Evolutionary conservation across 1,140 invertebrate genomes (phyloP).

Genomic region (Ctenoplectra terminalis): DNA sequence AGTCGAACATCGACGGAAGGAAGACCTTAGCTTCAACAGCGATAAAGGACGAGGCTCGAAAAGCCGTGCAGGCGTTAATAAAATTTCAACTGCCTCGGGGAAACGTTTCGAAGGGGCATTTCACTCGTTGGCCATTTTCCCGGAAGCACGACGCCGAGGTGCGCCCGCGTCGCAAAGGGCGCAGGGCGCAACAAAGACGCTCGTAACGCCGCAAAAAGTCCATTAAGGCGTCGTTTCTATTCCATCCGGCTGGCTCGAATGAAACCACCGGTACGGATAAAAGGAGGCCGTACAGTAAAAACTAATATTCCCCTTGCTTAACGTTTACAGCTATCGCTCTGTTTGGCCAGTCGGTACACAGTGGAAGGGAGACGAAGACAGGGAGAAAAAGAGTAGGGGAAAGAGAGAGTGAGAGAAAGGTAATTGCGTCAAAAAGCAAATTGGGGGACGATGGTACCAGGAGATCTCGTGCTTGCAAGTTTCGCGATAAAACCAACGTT

Average conservation of each 20-base stretch:
- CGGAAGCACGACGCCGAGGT: background rate
- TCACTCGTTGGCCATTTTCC: slow-evolving; percentile 15
- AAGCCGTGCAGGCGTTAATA: slow-evolving; percentile 16
- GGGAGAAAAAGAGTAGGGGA: background rate
- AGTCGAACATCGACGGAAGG: background rate
- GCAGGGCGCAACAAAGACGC: slow-evolving; percentile 23
- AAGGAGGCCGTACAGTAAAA: slow-evolving; percentile 40
- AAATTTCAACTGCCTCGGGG: slow-evolving; percentile 11
- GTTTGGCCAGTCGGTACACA: background rate
- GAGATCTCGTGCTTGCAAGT: background rate
- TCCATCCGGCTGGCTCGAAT: slow-evolving; percentile 37
- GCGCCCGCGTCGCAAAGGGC: background rate
- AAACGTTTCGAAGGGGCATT: background rate
- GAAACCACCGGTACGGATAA: slow-evolving; percentile 23
- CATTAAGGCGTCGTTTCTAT: slow-evolving; percentile 51
- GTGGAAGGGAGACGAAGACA: background rate
- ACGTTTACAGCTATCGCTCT: slow-evolving; percentile 37
- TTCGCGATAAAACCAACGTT: background rate
- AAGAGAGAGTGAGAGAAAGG: background rate
- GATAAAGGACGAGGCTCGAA: background rate
- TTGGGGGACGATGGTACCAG: background rate
- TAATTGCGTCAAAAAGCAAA: slow-evolving; percentile 47
- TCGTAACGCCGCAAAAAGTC: slow-evolving; percentile 37
- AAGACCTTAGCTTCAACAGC: background rate
- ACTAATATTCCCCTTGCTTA: slow-evolving; percentile 34